A percentile compares a stretch with the other conserved stretches of the same genome.
These are phyloP conservation scores for Drosophila meridionalis DNA, from an alignment of 2,888 invertebrate genomes.

Conservation along the genomic window DNA sequence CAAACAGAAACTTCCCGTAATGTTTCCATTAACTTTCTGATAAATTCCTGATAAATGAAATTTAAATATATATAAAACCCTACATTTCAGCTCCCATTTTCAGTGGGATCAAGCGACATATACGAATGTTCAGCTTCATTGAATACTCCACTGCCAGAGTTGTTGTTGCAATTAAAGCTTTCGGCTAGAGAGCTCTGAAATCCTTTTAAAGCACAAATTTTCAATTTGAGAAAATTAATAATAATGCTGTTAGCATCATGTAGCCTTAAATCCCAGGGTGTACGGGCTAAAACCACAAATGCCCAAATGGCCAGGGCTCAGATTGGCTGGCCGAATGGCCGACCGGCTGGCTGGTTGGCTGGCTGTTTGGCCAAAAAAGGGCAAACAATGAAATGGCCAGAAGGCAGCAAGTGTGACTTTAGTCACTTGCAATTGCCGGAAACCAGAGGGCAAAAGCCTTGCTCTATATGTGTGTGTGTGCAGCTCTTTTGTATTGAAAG, in stretches of 20 bases:
- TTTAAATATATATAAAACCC: background rate
- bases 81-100: background rate
- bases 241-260: conserved; percentile 43
- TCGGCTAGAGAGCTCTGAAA: background rate
- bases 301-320: conserved; percentile 22
- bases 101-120: background rate
- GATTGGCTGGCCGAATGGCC: background rate
- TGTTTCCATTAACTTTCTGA: background rate
- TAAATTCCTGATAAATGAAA: background rate
- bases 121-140: background rate
- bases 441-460: conserved; percentile 51
- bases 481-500: conserved; percentile 27
- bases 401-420: conserved; percentile 58
- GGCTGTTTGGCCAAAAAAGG: conserved; percentile 16
- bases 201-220: conserved; percentile 36
- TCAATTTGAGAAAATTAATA: conserved; percentile 59
- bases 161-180: conserved; percentile 1
- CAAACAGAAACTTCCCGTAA: rapidly evolving
- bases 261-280: conserved; percentile 16
- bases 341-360: background rate
- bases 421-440: conserved; percentile 67
- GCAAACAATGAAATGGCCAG: conserved; percentile 42
- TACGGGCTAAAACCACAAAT: conserved; percentile 43
- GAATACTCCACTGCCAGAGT: background rate
- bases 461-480: background rate